Base-by-base conservation (phyloP, 2,113 vertebrate genomes). In the Oenanthe oenanthe region DNA sequence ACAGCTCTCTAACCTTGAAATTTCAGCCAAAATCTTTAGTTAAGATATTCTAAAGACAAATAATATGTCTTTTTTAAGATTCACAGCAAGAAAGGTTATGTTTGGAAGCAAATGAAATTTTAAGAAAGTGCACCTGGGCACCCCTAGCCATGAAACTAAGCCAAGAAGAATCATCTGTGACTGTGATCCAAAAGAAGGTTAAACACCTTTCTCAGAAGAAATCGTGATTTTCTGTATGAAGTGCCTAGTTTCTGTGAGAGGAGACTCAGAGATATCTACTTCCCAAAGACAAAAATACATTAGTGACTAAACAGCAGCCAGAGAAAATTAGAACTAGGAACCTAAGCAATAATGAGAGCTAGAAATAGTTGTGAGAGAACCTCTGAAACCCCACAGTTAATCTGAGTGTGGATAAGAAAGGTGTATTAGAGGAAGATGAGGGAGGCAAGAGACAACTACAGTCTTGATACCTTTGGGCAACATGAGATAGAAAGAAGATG, bases 31-130 rank as follows among this genome's bases (percentile, higher is more conserved):
- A 91, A 71, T 93, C 48, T 84, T 92, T 25, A 68, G 28, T 32
- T 65, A 85, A 95, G 77, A 56, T 85, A 88, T 71, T 65, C n/a
- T 48, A 88, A 92, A 94, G 57, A 76, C 13, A 92, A 93, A 83
- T 63, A 95, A 34, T 66, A 48, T 6, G 18, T 42, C n/a, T 63
- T 58, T 82, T 84, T 81, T 6, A 83, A 78, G 16, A 45, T 21
- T 75, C 57, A 57, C 32, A 67, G 31, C 24, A 87, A 45, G n/a
- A 92, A 92, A 82, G 31, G 4, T 61, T 79, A 56, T 36, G 34
- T 81, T 91, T 60, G 79, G 61, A 94, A 71, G 24, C 7, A 89
- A 92, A 76, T 24, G 7, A 78, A 95, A 73, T 79, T 56, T 81
- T 86, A 75, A 75, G 68, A 81, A 88, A 80, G 40, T 32, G 26